These are phyloP conservation scores for Sebastes hubbsi DNA, from an alignment of 2,797 vertebrate species.

Conservation along the genomic window DNA sequence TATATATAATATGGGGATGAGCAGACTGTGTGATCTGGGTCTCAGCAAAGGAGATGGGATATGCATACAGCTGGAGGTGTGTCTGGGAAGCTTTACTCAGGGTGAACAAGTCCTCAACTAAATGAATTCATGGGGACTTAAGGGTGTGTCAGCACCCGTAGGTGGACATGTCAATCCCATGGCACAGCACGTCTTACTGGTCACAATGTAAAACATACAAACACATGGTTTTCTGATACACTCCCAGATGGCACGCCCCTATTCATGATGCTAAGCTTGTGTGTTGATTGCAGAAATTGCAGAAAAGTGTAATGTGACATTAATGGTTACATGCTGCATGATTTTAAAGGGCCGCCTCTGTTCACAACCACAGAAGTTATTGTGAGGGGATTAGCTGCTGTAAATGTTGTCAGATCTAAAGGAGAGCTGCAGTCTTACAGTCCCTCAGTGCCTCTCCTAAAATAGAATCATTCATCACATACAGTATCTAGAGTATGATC, in stretches of 20 bases:
- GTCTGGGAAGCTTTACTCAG: not conserved
- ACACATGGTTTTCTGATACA: not conserved
- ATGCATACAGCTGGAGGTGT: not conserved
- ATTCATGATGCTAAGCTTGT: not conserved
- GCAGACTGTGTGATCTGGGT: not conserved
- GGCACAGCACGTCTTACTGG: not conserved
- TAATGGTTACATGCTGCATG: not conserved
- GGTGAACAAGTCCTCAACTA: not conserved
- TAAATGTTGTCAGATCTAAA: not conserved
- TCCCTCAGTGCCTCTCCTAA: not conserved
- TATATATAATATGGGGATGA: too few relatives aligned
- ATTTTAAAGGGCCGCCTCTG: not conserved
- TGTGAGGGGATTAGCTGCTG: not conserved
- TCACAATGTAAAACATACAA: not conserved
- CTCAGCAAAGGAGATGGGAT: not conserved
- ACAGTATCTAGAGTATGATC: not conserved
- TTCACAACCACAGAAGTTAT: not conserved
- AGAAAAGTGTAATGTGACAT: not conserved
- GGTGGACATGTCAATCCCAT: not conserved
- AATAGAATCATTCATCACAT: constrained; percentile 11
- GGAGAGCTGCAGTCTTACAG: not conserved
- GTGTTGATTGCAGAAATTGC: not conserved
- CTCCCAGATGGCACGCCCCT: not conserved
- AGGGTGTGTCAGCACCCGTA: not conserved
- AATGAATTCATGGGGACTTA: too few relatives aligned